These are phyloP conservation scores for Drosophila orena DNA, from an alignment of 1,140 invertebrate genomes.

Conservation along the genomic window DNA sequence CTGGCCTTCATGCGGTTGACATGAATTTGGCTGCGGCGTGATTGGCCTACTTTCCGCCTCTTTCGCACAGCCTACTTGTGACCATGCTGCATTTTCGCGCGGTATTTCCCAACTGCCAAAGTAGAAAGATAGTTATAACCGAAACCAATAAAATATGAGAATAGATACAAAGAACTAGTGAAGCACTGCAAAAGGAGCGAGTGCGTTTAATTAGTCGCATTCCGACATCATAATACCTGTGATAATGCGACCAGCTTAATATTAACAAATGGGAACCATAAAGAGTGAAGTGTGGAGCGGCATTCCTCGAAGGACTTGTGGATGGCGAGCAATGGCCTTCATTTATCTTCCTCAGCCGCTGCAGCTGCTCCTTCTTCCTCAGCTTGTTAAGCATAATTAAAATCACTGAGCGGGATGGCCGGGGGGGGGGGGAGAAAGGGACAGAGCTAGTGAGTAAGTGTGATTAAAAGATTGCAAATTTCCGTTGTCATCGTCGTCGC, in stretches of 20 bases:
- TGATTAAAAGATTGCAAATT: slow-evolving; percentile 46
- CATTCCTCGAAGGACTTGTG: slow-evolving; percentile 1
- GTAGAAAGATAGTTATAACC: background rate
- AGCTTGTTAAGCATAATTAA: slow-evolving; percentile 61
- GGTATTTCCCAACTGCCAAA: background rate
- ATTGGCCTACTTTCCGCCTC: slow-evolving; percentile 50
- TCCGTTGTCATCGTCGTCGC: slow-evolving; percentile 20
- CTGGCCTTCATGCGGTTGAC: slow-evolving; percentile 74
- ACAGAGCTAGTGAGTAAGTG: slow-evolving; percentile 13
- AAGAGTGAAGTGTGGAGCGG: slow-evolving; percentile 10
- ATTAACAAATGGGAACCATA: slow-evolving; percentile 9
- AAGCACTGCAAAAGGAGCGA: too few relatives aligned
- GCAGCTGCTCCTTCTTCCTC: slow-evolving; percentile 18
- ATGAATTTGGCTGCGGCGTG: slow-evolving; percentile 48
- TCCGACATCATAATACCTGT: background rate
- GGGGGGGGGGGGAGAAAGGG: background rate
- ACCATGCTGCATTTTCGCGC: background rate
- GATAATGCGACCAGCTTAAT: slow-evolving; percentile 9
- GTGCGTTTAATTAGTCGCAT: background rate
- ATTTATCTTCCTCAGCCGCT: slow-evolving; percentile 32
- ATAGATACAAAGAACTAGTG: too few relatives aligned
- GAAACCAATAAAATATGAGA: too few relatives aligned
- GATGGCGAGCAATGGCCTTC: slow-evolving; percentile 20
- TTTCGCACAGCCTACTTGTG: background rate
- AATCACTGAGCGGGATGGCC: slow-evolving; percentile 22